Conservation (phyloP, 1,140 invertebrate genomes). For the Orchestia grillus region DNA sequence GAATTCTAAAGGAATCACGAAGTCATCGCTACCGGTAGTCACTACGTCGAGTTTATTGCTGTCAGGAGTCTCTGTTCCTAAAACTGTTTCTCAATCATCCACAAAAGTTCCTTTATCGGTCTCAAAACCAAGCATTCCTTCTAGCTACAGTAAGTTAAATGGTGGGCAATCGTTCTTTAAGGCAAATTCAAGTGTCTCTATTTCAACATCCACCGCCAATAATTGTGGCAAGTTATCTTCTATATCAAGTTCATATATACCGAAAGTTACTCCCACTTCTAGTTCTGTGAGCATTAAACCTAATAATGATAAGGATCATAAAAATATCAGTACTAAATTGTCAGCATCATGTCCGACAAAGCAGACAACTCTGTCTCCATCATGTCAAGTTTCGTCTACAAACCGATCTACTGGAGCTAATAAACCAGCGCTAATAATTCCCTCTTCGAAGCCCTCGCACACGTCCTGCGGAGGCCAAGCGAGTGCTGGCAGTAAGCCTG, state of each 20-base stretch:
- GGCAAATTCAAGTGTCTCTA: slow-evolving; percentile 14
- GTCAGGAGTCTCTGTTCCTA: not conserved
- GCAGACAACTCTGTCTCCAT: not conserved
- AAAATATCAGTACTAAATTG: not conserved
- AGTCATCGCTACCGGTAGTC: not conserved
- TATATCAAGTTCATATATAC: not conserved
- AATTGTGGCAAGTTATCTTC: not conserved
- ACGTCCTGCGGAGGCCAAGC: not conserved
- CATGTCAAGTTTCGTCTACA: not conserved
- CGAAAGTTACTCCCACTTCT: not conserved
- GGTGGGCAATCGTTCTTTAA: not conserved
- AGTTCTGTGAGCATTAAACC: not conserved
- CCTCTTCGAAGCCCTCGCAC: not conserved
- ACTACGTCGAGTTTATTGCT: not conserved
- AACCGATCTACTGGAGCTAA: not conserved
- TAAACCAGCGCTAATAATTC: not conserved
- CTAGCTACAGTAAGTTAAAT: not conserved
- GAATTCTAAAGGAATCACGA: not conserved
- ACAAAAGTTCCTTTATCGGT: not conserved
- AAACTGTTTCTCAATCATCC: not conserved
- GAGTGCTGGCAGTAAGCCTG: not conserved
- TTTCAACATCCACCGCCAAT: not conserved
- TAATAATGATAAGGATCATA: slow-evolving; percentile 17
- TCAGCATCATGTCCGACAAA: not conserved
- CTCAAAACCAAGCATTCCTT: slow-evolving; percentile 39